These are phyloP conservation scores for Podarcis raffonei DNA, from an alignment of 2,113 vertebrate species.

Conservation along the genomic window DNA sequence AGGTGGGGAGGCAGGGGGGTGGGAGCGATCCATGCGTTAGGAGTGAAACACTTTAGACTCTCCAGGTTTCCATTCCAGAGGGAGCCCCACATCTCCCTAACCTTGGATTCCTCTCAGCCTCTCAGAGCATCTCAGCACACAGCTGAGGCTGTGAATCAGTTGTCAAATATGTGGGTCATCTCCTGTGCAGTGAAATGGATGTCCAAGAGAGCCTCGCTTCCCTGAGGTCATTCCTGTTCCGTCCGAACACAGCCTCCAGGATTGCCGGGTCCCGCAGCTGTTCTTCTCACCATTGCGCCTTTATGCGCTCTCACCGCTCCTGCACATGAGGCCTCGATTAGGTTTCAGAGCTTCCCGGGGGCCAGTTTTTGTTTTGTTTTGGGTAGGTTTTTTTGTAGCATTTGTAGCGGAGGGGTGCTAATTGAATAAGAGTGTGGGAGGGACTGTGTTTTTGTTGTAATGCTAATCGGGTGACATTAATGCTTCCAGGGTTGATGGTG, in stretches of 20 bases:
- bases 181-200: slow-evolving; percentile 49
- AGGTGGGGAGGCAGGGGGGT: not conserved
- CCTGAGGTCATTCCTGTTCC: slow-evolving; percentile 10
- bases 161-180: slow-evolving; percentile 68
- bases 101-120: slow-evolving; percentile 17
- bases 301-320: accelerated
- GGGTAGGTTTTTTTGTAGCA: not conserved
- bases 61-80: slow-evolving; percentile 16
- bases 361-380: no score
- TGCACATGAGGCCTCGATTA: accelerated
- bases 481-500: not conserved
- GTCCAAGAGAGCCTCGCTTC: slow-evolving; percentile 21
- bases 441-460: not conserved
- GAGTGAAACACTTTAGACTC: not conserved
- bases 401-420: not conserved
- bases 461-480: accelerated
- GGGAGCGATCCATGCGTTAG: not conserved
- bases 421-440: accelerated
- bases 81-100: slow-evolving; percentile 17
- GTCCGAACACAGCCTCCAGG: slow-evolving; percentile 15
- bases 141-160: slow-evolving; percentile 71
- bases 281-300: not conserved
- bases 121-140: slow-evolving; percentile 51
- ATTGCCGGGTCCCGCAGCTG: slow-evolving; percentile 40
- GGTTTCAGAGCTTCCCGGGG: not conserved